A percentile compares a stretch with the other conserved stretches of the same genome.
These are phyloP conservation scores for Sebastes reedi DNA, from an alignment of 2,797 vertebrate species.

Conservation along the genomic window DNA sequence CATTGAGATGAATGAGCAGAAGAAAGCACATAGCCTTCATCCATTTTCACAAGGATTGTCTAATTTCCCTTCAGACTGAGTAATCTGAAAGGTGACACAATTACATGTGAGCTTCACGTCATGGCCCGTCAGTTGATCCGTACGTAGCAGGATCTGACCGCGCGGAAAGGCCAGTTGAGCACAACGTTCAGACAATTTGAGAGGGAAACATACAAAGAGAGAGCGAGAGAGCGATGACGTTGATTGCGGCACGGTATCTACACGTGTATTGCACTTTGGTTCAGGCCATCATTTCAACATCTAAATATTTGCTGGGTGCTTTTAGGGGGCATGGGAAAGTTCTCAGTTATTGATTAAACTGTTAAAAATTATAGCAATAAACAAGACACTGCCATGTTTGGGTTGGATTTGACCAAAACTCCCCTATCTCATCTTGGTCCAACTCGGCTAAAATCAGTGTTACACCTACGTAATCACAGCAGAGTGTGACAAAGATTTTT, in stretches of 20 bases:
- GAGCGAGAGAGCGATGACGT: not conserved
- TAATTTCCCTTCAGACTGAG: not conserved
- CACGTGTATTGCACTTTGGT: not conserved
- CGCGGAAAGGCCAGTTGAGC: too few relatives aligned
- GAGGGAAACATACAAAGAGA: not conserved
- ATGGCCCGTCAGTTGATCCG: too few relatives aligned
- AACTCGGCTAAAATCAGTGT: not conserved
- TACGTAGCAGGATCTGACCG: too few relatives aligned
- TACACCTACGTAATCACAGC: not conserved
- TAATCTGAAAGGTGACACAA: not conserved
- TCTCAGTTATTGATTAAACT: not conserved
- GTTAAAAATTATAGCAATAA: not conserved
- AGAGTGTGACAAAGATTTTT: not conserved
- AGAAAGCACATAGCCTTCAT: not conserved
- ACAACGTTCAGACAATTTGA: not conserved
- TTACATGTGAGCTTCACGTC: not conserved
- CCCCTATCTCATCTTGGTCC: not conserved
- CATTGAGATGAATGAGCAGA: not conserved
- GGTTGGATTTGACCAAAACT: not conserved
- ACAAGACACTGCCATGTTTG: not conserved
- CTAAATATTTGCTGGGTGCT: not conserved
- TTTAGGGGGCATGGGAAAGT: conserved; percentile 4
- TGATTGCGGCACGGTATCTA: not conserved
- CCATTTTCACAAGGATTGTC: not conserved
- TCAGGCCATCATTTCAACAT: not conserved